These are phyloP conservation scores for Drosophila neutralis DNA, from an alignment of 2,888 invertebrate genomes.

Conservation along the genomic window DNA sequence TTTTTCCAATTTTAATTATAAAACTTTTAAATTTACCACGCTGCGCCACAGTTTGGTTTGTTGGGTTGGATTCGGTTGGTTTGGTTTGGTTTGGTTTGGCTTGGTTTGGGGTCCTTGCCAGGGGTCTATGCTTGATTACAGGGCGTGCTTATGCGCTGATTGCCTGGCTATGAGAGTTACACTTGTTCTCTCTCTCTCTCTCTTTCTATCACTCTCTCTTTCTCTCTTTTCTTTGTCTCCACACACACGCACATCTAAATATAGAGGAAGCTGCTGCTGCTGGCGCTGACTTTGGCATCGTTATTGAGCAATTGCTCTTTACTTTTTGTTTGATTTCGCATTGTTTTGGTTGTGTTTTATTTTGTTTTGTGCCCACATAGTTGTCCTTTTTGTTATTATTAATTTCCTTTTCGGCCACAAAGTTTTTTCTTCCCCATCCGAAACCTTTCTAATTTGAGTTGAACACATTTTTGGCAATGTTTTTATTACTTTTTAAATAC, in stretches of 20 bases:
- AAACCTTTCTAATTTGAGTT: slow-evolving; percentile 63
- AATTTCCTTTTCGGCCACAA: slow-evolving; percentile 58
- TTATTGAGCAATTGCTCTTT: slow-evolving; percentile 72
- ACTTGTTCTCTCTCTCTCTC: slow-evolving; percentile 10
- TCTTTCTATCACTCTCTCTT: not conserved
- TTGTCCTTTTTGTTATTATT: slow-evolving; percentile 74
- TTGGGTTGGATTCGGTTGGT: slow-evolving; percentile 5
- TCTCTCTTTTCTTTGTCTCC: slow-evolving; percentile 9
- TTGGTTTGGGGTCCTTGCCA: slow-evolving; percentile 25
- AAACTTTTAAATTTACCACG: slow-evolving; percentile 82
- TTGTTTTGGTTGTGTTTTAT: slow-evolving; percentile 31
- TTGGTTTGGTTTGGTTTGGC: slow-evolving; percentile 16
- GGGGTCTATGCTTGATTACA: slow-evolving; percentile 72
- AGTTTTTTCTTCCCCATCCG: slow-evolving; percentile 26
- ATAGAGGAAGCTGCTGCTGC: slow-evolving; percentile 22
- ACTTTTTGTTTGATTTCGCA: slow-evolving; percentile 54
- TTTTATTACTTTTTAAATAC: slow-evolving; percentile 82
- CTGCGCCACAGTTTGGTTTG: slow-evolving; percentile 47
- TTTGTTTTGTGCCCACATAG: slow-evolving; percentile 55
- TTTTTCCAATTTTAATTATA: slow-evolving; percentile 82
- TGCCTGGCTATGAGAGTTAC: slow-evolving; percentile 70
- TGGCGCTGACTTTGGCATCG: slow-evolving; percentile 65
- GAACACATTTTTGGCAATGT: slow-evolving; percentile 69
- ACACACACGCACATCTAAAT: slow-evolving; percentile 27
- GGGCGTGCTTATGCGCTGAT: slow-evolving; percentile 80